Base-by-base conservation (phyloP, 2,113 vertebrate genomes). In the Columba janthina region DNA sequence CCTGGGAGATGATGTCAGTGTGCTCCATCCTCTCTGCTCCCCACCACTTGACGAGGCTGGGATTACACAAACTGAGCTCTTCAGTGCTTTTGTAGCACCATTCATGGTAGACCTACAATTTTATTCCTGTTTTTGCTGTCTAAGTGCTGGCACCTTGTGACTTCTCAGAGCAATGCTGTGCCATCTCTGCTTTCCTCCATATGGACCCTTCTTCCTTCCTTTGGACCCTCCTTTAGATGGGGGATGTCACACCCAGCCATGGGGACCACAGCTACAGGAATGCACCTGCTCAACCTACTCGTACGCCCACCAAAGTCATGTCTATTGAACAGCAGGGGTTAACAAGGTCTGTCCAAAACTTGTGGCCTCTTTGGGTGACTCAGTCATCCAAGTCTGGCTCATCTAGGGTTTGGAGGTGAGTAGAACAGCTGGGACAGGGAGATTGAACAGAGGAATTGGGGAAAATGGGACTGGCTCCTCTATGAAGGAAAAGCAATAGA, bases 21-120 rank as follows among this genome's bases (percentile, higher is more conserved):
- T 36, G 32, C 5, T 92, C 32, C 28, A 58, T 70, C 46, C 54
- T 67, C 44, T 65, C 42, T 11, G 38, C 25, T 80, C 38, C 34
- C n/a, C 5, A 1, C 12, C 48, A 25, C 66, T 78, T 54, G 67
- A 46, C 0, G 15, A 75, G 51, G 28, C 71, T 0, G 0, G 17
- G 66, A 65, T 15, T 6, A 15, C 21, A 53, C 69, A 77, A 69
- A 81, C 25, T 40, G 62, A 54, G 14, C 12, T 67, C 57, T 54
- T 46, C 0, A 0, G 15, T 0, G 8, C 17, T 51, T 22, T 3
- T 66, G 32, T 12, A 70, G 19, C 40, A 83, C 54, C 2, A 2
- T n/a, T 83, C 66, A 40, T 15, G 50, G 66, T 21, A n/a, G 13
- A 77, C 65, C 1, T 17, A 11, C 2, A 1, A 50, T 64, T 94